Percentiles rank a stretch among this genome's conserved stretches.
These are phyloP conservation scores for Ctenopoma multispine DNA, from an alignment of 2,797 vertebrate species.

Conservation along the genomic window DNA sequence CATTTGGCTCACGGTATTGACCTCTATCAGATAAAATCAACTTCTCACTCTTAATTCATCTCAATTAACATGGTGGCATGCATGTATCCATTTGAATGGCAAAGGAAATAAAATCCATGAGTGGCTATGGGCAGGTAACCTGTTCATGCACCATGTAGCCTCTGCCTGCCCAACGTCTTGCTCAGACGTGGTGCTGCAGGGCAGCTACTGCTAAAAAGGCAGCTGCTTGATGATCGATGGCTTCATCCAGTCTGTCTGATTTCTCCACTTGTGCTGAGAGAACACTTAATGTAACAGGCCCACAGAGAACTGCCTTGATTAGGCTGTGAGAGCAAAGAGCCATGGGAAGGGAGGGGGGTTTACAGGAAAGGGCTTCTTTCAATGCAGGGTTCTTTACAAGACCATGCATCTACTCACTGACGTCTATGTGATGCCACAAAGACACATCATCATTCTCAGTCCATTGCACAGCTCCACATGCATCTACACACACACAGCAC, in stretches of 20 bases:
- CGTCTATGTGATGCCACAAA: constrained; percentile 57
- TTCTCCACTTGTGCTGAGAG: constrained; percentile 85
- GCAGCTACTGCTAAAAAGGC: constrained; percentile 82
- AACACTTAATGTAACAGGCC: constrained; percentile 87
- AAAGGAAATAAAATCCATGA: constrained; percentile 39
- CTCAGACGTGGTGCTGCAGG: constrained; percentile 60
- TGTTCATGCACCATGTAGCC: constrained; percentile 21
- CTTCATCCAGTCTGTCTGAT: constrained; percentile 85
- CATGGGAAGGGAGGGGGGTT: constrained; percentile 86
- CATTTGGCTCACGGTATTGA: constrained; percentile 56
- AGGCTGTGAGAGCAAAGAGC: constrained; percentile 83
- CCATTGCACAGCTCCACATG: constrained; percentile 29
- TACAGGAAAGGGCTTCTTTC: constrained; percentile 81
- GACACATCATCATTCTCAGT: constrained; percentile 55
- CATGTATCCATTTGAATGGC: constrained; percentile 32
- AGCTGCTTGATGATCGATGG: constrained; percentile 83
- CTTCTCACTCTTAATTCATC: constrained; percentile 54
- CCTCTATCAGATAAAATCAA: constrained; percentile 66
- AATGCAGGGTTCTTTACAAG: constrained; percentile 78
- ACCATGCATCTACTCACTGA: constrained; percentile 56
- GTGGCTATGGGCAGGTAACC: constrained; percentile 30
- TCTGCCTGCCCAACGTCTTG: constrained; percentile 40
- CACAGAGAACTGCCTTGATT: constrained; percentile 82
- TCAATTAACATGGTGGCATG: constrained; percentile 58
- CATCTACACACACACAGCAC: constrained; percentile 13